Evolutionary conservation across 2,797 vertebrate species (phyloP).

Genomic region (Rhinichthys osculus): DNA sequence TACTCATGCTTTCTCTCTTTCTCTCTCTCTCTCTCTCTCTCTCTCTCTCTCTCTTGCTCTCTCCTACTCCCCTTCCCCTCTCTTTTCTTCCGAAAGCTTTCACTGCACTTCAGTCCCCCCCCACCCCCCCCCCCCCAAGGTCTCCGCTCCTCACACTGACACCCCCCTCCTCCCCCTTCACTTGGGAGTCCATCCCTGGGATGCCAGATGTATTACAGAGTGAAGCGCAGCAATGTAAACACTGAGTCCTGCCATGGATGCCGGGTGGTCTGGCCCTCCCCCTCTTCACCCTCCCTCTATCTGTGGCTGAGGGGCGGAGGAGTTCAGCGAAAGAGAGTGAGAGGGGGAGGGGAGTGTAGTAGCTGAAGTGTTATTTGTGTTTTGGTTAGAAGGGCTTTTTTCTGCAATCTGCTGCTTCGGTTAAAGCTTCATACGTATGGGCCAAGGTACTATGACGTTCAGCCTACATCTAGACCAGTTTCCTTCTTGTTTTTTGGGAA

Average conservation of each 20-base stretch:
- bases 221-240: constrained; percentile 98
- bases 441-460: background rate
- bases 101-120: constrained; percentile 34
- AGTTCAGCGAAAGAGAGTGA: constrained; percentile 67
- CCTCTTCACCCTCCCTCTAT: constrained; percentile 68
- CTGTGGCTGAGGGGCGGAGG: constrained; percentile 77
- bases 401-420: constrained; percentile 68
- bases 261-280: constrained; percentile 92
- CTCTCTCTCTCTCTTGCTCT: background rate
- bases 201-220: constrained; percentile 99
- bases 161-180: constrained; percentile 67
- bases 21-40: constrained; percentile 17
- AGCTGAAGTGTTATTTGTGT: constrained; percentile 84
- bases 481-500: background rate
- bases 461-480: background rate
- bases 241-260: constrained; percentile 92
- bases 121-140: constrained; percentile 28
- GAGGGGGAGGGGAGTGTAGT: constrained; percentile 70
- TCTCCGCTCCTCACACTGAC: constrained; percentile 65
- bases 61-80: constrained; percentile 59
- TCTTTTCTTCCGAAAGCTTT: constrained; percentile 61
- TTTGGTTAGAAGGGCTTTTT: constrained; percentile 77
- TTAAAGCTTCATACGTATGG: background rate
- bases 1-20: constrained; percentile 62
- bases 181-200: constrained; percentile 93